phyloP scores from a whole-genome alignment of 2,888 invertebrate genomes.

The Deilephila elpenor region DNA sequence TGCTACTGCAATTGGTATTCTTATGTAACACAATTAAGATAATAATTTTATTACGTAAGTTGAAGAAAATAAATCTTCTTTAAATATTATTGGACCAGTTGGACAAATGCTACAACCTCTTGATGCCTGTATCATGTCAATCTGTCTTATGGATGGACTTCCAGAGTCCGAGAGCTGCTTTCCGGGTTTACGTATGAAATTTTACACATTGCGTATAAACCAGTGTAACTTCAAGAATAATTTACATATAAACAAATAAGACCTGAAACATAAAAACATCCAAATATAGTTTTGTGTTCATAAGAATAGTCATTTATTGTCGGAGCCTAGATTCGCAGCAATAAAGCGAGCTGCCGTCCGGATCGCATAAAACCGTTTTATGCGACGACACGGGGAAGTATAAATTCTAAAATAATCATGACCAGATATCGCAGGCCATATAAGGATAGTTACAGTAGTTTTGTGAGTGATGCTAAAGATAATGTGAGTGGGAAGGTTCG shows the following conservation, averaged over 20 bases:
- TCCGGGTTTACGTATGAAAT: too few relatives aligned
- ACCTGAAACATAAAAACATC: not conserved
- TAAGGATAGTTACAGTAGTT: not conserved
- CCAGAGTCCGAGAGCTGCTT: too few relatives aligned
- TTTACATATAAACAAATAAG: not conserved
- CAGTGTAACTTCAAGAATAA: not conserved
- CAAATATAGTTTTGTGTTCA: conserved; percentile 2
- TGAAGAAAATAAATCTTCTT: too few relatives aligned
- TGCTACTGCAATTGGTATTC: too few relatives aligned
- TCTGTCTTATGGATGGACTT: too few relatives aligned
- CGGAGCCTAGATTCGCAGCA: conserved; percentile 11
- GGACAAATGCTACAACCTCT: too few relatives aligned
- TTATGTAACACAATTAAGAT: too few relatives aligned
- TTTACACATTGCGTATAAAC: too few relatives aligned
- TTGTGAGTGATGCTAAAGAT: not conserved
- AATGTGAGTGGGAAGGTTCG: not conserved
- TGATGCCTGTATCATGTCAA: too few relatives aligned
- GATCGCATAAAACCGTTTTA: conserved; percentile 40
- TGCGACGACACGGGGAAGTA: conserved; percentile 1
- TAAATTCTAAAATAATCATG: conserved; percentile 20
- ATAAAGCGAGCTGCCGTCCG: not conserved
- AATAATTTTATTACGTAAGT: too few relatives aligned
- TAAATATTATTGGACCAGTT: too few relatives aligned
- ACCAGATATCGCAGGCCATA: not conserved
- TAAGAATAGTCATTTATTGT: conserved; percentile 3